Evolutionary conservation across 2,113 vertebrate genomes (phyloP).

Genomic region (Sminthopsis crassicaudata): DNA sequence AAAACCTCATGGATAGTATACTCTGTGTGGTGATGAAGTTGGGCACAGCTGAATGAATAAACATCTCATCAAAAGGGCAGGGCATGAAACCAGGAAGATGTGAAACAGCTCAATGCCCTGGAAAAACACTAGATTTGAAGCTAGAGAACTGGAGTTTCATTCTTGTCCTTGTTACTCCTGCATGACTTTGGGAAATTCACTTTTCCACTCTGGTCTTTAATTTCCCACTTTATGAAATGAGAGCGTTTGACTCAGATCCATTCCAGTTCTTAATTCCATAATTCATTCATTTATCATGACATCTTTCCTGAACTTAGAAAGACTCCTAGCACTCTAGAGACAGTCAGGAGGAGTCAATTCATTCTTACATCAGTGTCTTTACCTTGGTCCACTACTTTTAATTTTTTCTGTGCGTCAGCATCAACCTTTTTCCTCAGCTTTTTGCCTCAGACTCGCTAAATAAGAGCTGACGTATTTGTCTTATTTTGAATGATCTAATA

Average conservation of each 20-base stretch:
- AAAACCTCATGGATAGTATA: neutral
- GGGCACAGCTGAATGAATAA: neutral
- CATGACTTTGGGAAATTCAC: neutral
- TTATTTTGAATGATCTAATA: neutral
- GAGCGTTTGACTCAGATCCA: neutral
- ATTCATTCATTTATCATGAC: neutral
- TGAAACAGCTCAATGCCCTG: neutral
- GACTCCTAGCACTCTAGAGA: neutral
- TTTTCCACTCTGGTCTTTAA: neutral
- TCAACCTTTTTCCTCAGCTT: neutral
- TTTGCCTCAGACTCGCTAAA: neutral
- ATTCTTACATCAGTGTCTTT: neutral
- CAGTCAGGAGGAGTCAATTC: neutral
- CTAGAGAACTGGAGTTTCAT: neutral
- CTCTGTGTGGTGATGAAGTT: neutral
- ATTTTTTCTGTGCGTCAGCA: neutral
- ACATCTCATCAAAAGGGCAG: neutral
- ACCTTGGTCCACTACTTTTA: neutral
- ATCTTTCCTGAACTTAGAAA: neutral
- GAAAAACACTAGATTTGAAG: neutral
- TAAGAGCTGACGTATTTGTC: neutral
- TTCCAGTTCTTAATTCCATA: neutral
- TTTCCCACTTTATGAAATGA: neutral
- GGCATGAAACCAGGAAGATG: neutral
- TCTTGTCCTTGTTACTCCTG: neutral